These are phyloP conservation scores for Pollimyrus isidori DNA, from an alignment of 2,113 vertebrate species.

Conservation along the genomic window DNA sequence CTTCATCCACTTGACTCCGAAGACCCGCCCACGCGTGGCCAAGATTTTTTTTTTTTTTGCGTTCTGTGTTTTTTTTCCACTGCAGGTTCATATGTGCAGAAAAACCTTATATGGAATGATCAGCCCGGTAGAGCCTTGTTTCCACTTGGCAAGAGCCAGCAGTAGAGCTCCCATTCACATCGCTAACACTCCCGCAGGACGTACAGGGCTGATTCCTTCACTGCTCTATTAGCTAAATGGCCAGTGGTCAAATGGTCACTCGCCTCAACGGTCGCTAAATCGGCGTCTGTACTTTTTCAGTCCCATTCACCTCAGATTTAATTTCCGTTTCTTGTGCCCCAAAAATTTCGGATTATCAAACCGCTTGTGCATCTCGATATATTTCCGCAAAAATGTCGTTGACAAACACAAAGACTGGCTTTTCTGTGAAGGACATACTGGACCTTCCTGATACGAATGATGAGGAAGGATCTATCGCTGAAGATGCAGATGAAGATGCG, in stretches of 20 bases:
- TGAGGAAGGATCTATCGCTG: conserved; percentile 68
- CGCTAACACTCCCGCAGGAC: conserved; percentile 55
- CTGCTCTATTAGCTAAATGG: conserved; percentile 32
- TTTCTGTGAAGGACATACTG: conserved; percentile 88
- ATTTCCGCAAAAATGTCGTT: conserved; percentile 67
- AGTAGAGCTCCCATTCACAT: conserved; percentile 52
- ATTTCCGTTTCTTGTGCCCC: not conserved
- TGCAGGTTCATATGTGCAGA: conserved; percentile 69
- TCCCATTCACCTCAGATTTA: not conserved
- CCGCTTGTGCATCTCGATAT: conserved; percentile 54
- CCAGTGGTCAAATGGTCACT: conserved; percentile 36
- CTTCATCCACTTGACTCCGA: conserved; percentile 86
- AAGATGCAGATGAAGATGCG: conserved; percentile 67
- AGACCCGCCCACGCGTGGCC: conserved; percentile 81
- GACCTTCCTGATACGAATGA: conserved; percentile 76
- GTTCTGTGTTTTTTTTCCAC: conserved; percentile 65
- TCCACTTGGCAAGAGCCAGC: conserved; percentile 52
- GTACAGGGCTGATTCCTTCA: conserved; percentile 57
- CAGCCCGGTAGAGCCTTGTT: conserved; percentile 67
- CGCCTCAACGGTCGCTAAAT: conserved; percentile 30
- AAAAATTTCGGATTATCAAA: conserved; percentile 28
- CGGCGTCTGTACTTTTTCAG: not conserved
- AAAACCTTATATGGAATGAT: conserved; percentile 71
- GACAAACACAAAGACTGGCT: conserved; percentile 79
- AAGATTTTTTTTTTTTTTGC: conserved; percentile 56